Conservation (phyloP, 2,113 vertebrate species). For the Grallaria varia region DNA sequence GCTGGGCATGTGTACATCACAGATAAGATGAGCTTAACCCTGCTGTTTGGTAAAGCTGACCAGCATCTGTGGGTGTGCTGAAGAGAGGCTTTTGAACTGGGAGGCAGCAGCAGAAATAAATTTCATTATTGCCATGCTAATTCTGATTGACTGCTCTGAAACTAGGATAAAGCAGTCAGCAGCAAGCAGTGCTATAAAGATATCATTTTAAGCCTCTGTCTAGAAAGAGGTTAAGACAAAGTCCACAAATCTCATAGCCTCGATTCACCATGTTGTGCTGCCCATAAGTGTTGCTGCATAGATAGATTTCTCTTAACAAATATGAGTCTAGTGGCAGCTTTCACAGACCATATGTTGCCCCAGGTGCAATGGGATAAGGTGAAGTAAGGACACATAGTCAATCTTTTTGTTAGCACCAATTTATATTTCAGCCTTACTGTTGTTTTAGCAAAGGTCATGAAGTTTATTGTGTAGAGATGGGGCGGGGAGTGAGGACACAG, state of each 20-base stretch:
- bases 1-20: background rate
- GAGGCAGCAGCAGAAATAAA: background rate
- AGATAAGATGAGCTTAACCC: background rate
- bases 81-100: background rate
- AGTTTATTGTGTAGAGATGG: background rate
- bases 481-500: accelerated
- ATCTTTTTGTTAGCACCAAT: background rate
- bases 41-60: background rate
- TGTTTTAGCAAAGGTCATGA: background rate
- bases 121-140: background rate
- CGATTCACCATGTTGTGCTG: background rate
- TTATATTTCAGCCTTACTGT: background rate
- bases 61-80: accelerated
- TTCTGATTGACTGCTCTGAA: background rate
- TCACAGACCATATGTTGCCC: background rate
- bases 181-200: background rate
- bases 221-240: background rate
- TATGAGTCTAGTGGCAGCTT: background rate
- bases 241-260: background rate
- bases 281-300: background rate
- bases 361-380: background rate
- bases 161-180: background rate
- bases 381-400: background rate
- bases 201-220: background rate
- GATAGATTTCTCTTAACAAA: background rate